A percentile compares a stretch with the other conserved stretches of the same genome.
phyloP scores from a whole-genome alignment of 2,888 invertebrate genomes.

The Orthosia cruda region DNA sequence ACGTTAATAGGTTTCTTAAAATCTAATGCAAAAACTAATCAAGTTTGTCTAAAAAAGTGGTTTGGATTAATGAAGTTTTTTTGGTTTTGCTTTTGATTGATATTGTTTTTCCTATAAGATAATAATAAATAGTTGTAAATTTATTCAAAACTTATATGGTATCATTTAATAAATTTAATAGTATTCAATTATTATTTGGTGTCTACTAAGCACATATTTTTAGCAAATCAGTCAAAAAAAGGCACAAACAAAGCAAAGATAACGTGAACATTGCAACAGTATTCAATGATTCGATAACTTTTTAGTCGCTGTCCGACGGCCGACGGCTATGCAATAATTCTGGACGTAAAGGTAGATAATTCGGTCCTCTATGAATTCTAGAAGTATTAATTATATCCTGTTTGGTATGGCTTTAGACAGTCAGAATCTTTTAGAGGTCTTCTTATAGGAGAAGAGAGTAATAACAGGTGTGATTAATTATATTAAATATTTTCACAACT shows the following conservation, averaged over 20 bases:
- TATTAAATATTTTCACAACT: not conserved
- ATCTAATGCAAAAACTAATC: conserved; percentile 25
- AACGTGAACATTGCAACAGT: not conserved
- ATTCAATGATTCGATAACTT: too few relatives aligned
- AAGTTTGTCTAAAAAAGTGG: conserved; percentile 14
- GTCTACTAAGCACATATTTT: not conserved
- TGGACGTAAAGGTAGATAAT: not conserved
- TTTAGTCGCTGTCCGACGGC: not conserved
- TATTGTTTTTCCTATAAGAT: conserved; percentile 24
- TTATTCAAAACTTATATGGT: not conserved
- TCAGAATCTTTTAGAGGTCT: not conserved
- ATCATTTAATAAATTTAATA: conserved; percentile 1
- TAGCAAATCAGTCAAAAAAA: not conserved
- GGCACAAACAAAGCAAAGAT: not conserved
- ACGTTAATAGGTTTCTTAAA: conserved; percentile 18
- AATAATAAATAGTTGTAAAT: conserved; percentile 14
- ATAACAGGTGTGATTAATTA: not conserved
- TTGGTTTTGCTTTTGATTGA: conserved; percentile 25
- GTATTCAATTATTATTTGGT: not conserved
- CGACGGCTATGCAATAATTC: not conserved
- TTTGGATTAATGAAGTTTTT: conserved; percentile 24
- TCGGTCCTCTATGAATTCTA: too few relatives aligned
- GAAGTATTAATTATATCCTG: not conserved
- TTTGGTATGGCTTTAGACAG: not conserved
- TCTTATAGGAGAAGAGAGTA: not conserved